These are phyloP conservation scores for Irena cyanogastra DNA, from an alignment of 2,113 vertebrate species.

Conservation along the genomic window DNA sequence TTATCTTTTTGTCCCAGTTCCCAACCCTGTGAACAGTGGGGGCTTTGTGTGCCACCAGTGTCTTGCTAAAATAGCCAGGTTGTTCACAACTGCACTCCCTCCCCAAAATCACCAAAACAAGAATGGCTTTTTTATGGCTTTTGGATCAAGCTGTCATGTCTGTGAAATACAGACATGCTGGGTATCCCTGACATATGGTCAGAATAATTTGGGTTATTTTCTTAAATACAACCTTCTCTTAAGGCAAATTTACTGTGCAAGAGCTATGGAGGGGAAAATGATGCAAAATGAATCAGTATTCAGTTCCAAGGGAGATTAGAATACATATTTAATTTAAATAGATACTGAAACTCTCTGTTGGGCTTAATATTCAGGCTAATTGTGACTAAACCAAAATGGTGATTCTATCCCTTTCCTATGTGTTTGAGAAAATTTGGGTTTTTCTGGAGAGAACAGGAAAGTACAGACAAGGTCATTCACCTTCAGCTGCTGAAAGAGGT, in stretches of 20 bases:
- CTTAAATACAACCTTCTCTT: neutral
- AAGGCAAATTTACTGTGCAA: neutral
- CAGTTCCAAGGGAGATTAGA: neutral
- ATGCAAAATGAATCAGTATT: neutral
- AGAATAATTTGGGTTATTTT: slow-evolving; percentile 34
- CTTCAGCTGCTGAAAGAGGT: neutral
- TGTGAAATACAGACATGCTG: neutral
- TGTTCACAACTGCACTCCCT: neutral
- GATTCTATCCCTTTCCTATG: neutral
- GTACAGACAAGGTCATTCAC: neutral
- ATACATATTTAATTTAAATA: neutral
- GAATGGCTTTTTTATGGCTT: neutral
- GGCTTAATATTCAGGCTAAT: neutral
- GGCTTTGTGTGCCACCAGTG: neutral
- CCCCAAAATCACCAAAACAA: neutral
- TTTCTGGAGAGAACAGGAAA: neutral
- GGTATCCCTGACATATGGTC: slow-evolving; percentile 34
- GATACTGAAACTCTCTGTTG: neutral
- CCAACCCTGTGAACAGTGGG: neutral
- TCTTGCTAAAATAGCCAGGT: neutral
- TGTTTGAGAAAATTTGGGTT: neutral
- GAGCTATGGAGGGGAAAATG: neutral
- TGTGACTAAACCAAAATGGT: neutral
- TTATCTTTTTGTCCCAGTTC: slow-evolving; percentile 38
- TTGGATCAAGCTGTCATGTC: slow-evolving; percentile 27